These are phyloP conservation scores for Drosophila mercatorum DNA, from an alignment of 2,888 invertebrate genomes.

Conservation along the genomic window DNA sequence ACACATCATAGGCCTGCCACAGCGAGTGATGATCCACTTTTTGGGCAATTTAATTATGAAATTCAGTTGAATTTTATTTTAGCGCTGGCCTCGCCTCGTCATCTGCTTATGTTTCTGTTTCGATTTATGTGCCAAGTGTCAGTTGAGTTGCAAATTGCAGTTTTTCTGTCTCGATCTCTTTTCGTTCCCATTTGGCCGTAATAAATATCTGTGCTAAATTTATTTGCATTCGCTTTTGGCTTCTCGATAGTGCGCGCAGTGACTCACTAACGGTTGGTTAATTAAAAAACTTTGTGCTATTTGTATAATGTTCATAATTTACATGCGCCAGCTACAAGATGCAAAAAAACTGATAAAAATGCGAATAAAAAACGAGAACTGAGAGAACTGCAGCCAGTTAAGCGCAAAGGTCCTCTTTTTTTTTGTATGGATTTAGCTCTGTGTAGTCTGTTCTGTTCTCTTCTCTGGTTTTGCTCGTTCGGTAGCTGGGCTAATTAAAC, in stretches of 20 bases:
- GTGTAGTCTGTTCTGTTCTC: background rate
- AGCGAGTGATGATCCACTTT: constrained; percentile 66
- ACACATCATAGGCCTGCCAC: background rate
- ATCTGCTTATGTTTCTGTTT: constrained; percentile 44
- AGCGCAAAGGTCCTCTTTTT: constrained; percentile 44
- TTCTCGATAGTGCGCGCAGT: constrained; percentile 35
- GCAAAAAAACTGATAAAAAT: constrained; percentile 22
- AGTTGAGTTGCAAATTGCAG: constrained; percentile 57
- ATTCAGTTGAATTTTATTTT: constrained; percentile 50
- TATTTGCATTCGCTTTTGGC: constrained; percentile 62
- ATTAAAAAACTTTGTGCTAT: constrained; percentile 76
- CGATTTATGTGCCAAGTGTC: constrained; percentile 75
- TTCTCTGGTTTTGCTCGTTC: constrained; percentile 11
- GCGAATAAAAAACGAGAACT: constrained; percentile 12
- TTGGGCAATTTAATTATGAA: constrained; percentile 77
- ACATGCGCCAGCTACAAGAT: constrained; percentile 45
- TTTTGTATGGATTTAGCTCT: constrained; percentile 31
- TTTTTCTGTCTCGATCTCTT: constrained; percentile 9
- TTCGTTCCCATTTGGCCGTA: constrained; percentile 20
- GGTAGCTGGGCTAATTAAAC: constrained; percentile 68
- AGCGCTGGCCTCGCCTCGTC: constrained; percentile 40
- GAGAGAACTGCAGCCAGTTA: constrained; percentile 44
- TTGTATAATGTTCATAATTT: constrained; percentile 77
- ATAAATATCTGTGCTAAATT: constrained; percentile 64
- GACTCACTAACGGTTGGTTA: constrained; percentile 63